Base-by-base conservation (phyloP, 2,113 vertebrate genomes). In the Delphinus delphis region DNA sequence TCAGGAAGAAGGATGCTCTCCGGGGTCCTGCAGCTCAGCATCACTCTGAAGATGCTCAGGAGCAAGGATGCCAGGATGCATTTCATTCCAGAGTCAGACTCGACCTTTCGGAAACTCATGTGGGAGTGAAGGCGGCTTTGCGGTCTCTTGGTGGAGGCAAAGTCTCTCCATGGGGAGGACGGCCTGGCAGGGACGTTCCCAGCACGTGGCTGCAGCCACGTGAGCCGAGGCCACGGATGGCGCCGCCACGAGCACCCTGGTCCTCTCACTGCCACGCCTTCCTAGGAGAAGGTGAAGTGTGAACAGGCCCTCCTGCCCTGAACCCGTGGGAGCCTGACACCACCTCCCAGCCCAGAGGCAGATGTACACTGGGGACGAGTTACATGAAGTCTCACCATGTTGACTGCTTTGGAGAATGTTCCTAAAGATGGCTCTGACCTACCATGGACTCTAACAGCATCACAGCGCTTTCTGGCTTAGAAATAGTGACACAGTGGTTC, bases 401-500 rank as follows among this genome's bases (percentile, higher is more conserved):
- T 0, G 4, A 55, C 47, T 5, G 6, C 7, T 53, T 20, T 60
- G 62, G 10, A 21, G 26, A 63, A 20, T 2, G 21, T 17, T 10
- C 44, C 7, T 53, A 25, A 25, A 21, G 25, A 25, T 5, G n/a
- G 2, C 8, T 23, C 7, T 12, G 31, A 12, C 3, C 8, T 17
- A 2, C 2, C 0, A 2, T 0, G 11, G 28, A 6, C 31, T 28
- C 58, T 15, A 8, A 36, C 11, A 62, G 21, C 6, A 2, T 5
- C 21, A 6, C 3, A 5, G 15, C 3, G 2, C 26, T 67, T 55
- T 20, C 36, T 9, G 13, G 21, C 23, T 67, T n/a, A 9, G 53
- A 41, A 36, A 14, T 0, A 4, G 15, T n/a, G 82, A 12, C 3
- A 1, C 2, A 8, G 3, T 15, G 1, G 15, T 26, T 55, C 23